Evolutionary conservation across 2,113 vertebrate species (phyloP).

Genomic region (Apodemus sylvaticus): DNA sequence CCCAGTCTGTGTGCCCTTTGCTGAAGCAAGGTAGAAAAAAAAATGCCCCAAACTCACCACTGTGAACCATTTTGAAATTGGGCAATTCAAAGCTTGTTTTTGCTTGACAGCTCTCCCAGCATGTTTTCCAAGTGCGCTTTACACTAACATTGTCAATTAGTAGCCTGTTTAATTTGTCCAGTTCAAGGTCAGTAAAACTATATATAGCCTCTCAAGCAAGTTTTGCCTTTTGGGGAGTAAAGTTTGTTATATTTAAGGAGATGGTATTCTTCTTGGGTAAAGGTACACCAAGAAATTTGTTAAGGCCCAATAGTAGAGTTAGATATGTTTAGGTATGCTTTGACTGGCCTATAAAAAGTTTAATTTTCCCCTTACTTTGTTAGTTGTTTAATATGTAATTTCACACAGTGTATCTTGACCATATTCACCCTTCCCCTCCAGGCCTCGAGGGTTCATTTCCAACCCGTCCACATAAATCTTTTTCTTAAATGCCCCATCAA

Average conservation of each 20-base stretch:
- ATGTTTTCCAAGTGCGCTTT: conserved; percentile 2
- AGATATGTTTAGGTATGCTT: not conserved
- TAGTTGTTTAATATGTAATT: not conserved
- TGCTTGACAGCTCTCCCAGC: conserved; percentile 12
- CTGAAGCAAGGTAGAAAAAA: conserved; percentile 43
- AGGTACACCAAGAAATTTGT: not conserved
- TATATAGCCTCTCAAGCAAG: not conserved
- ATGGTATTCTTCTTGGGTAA: not conserved
- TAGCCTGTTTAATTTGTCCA: not conserved
- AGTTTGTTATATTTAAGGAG: not conserved
- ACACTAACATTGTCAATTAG: not conserved
- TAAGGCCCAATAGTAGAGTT: not conserved
- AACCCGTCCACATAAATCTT: not conserved
- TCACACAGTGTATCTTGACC: not conserved
- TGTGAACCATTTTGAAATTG: conserved; percentile 46
- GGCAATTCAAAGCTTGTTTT: not conserved
- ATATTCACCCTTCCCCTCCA: not conserved
- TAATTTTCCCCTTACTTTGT: not conserved
- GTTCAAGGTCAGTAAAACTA: conserved; percentile 41
- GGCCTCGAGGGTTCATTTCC: not conserved
- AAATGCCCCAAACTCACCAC: not conserved
- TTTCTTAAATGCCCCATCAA: not conserved
- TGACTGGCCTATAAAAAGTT: not conserved
- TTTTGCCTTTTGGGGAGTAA: not conserved
- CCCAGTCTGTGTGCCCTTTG: conserved; percentile 6